phyloP scores from a whole-genome alignment of 1,140 invertebrate species.

The Calliopsis andreniformis region DNA sequence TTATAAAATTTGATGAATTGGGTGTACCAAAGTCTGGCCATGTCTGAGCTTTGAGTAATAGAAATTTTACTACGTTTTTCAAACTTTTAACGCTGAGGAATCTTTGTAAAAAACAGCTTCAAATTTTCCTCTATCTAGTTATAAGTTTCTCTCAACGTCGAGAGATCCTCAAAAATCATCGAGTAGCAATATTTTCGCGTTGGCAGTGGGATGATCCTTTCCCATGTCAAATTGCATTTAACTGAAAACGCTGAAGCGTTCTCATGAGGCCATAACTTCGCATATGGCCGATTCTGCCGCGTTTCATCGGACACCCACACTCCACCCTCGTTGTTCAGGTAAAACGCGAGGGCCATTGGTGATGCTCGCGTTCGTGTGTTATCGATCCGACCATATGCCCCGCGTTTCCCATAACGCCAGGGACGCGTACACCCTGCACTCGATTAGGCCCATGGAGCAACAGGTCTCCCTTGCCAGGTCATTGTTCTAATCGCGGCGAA shows the following conservation, averaged over 20 bases:
- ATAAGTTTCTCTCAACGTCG: too few relatives aligned
- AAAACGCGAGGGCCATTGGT: conserved; percentile 49
- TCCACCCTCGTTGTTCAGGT: conserved; percentile 56
- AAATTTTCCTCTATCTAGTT: conserved; percentile 6
- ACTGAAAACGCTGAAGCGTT: conserved; percentile 55
- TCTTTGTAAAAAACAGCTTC: background rate
- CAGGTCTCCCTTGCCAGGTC: conserved; percentile 48
- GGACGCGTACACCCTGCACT: conserved; percentile 16
- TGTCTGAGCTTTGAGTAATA: too few relatives aligned
- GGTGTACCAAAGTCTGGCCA: too few relatives aligned
- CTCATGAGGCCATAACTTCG: conserved; percentile 65
- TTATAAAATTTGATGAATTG: too few relatives aligned
- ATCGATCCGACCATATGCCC: conserved; percentile 68
- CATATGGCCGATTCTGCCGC: conserved; percentile 66
- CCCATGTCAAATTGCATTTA: conserved; percentile 72
- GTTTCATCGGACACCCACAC: conserved; percentile 50
- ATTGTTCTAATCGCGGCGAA: conserved; percentile 55
- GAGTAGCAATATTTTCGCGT: conserved; percentile 20
- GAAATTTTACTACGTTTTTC: too few relatives aligned
- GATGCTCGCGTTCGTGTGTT: conserved; percentile 52
- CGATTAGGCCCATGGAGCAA: conserved; percentile 48
- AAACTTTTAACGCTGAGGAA: too few relatives aligned
- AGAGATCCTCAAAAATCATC: background rate
- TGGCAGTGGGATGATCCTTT: conserved; percentile 40
- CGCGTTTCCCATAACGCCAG: conserved; percentile 67